phyloP scores from a whole-genome alignment of 2,888 invertebrate species.

The Dermolepida albohirtum region DNA sequence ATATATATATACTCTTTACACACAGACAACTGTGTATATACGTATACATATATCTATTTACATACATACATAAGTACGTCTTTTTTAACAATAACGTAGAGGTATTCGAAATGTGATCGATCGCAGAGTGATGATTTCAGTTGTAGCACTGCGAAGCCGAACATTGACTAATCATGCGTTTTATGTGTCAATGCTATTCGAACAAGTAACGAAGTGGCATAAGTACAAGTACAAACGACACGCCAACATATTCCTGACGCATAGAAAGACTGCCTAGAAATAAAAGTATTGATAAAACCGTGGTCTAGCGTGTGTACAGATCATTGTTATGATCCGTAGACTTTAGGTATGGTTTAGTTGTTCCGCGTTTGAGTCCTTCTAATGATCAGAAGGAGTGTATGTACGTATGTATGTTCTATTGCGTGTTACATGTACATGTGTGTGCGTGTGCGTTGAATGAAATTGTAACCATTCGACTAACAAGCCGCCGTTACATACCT shows the following conservation, averaged over 20 bases:
- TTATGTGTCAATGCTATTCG: constrained; percentile 36
- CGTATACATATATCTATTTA: neutral
- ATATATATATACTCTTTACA: neutral
- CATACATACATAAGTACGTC: constrained; percentile 9
- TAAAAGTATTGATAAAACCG: constrained; percentile 33
- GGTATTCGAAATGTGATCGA: constrained; percentile 29
- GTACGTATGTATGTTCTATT: no score
- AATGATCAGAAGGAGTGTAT: no score
- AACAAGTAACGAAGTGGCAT: constrained; percentile 37
- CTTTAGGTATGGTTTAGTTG: constrained; percentile 21
- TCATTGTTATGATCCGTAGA: constrained; percentile 28
- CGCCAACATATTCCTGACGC: constrained; percentile 36
- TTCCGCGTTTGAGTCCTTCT: constrained; percentile 24
- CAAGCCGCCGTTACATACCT: constrained; percentile 37
- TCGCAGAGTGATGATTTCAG: constrained; percentile 34
- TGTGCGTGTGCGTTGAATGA: constrained; percentile 15
- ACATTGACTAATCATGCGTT: constrained; percentile 29
- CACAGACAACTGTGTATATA: neutral
- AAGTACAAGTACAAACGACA: constrained; percentile 37
- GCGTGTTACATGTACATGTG: neutral
- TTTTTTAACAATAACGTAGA: constrained; percentile 17
- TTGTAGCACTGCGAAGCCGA: constrained; percentile 20
- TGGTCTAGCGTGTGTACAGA: constrained; percentile 24
- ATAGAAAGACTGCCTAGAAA: constrained; percentile 28
- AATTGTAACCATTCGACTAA: constrained; percentile 26